Evolutionary conservation across 2,797 vertebrate genomes (phyloP), one percentile per base, ranked within the genome.

Genomic region (Furcifer pardalis): DNA sequence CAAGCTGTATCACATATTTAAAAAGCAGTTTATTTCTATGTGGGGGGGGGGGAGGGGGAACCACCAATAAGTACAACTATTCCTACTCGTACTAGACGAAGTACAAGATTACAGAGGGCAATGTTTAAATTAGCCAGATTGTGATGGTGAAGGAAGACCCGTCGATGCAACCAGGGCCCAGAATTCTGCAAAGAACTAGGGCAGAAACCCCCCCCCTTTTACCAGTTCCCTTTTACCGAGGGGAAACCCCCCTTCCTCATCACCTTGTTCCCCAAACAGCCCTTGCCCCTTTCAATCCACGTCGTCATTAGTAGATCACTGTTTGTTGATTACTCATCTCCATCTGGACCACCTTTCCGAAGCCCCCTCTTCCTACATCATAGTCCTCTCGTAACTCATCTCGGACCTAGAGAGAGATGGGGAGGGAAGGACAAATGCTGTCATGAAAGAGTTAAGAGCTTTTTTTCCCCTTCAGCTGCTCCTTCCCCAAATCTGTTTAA

Each of bases 301-400:
- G 9, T 91, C 0, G 75, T 79, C 89, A 62, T 88, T 87, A 93
- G 74, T 94, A 94, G 90, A 92, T 91, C 0, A 86, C 89, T 82
- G 91, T 88, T 63, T 94, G 91, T 25, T 92, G 91, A 89, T 91
- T 94, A 59, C 71, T 88, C 81, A 92, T 93, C 89, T 93, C 90
- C 92, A 93, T 92, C 90, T 94, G 94, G 77, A 93, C 44, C 42
- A 94, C 91, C 87, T 95, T 95, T 86, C 94, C 94, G 88, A 95
- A 95, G 82, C 94, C 94, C 32, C 94, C 94, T 94, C 94, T 93
- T 82, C 94, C 94, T 66, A 93, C 93, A 4, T 95, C 94, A 5
- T 94, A 95, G 81, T 94, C 94, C 77, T 86, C 94, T 76, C 94
- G 92, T 88, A 94, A 95, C 42, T 95, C 94, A 9, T 95, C 94